Evolutionary conservation across 2,113 vertebrate genomes (phyloP), one percentile per base, ranked within the genome.

Genomic region (Cebus imitator): DNA sequence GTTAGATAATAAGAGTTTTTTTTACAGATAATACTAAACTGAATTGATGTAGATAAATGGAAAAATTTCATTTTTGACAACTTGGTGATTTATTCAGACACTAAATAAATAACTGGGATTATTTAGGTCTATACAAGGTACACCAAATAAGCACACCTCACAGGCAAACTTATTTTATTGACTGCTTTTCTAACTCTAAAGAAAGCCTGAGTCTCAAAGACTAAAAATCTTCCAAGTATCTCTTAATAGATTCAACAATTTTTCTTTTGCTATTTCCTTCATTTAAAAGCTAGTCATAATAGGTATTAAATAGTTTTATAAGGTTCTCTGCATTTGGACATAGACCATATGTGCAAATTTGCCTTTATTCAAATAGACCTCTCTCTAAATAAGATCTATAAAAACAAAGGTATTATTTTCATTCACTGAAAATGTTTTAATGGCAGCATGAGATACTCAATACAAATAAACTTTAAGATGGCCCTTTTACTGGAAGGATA

Each of bases 271-370:
- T 55, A 64, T 78, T 82, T 70, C 1, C 12, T 78, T 66, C 78
- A 72, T 93, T 94, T 88, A 75, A 96, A 95, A 81, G 23, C 48
- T 84, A 95, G 57, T 14, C 12, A 86, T 43, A 82, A 70, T 35
- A 73, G 30, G 45, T 88, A 75, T 76, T 78, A 72, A 90, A 57
- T 72, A 88, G 43, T 25, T 83, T 40, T n/a, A 73, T 91, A 5
- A 73, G 18, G 32, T 40, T 50, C 35, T 93, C 37, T 75, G 40
- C 14, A 66, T 89, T 86, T 88, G 27, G 4, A 64, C 25, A 68
- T 11, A 18, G 1, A 45, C 1, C 11, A 68, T 72, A 88, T 91
- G 57, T 55, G 27, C n/a, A 85, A 84, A 23, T 84, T 80, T 89
- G 30, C 37, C 50, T 78, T 87, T 95, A 57, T 83, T 72, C 40